Conservation (phyloP, 2,797 vertebrate species). For the Pelobates cultripes region DNA sequence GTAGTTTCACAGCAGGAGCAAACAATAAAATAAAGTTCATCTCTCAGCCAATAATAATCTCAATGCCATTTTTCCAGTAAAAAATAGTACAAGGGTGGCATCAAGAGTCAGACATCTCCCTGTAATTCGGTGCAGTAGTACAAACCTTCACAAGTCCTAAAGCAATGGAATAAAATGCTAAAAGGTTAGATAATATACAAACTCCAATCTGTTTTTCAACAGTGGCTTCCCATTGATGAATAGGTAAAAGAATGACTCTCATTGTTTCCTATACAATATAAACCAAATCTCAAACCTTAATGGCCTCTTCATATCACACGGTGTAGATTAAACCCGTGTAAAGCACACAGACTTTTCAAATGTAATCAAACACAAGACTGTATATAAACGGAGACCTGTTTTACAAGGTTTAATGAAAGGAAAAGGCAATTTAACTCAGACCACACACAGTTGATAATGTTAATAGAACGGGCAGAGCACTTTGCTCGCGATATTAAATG, state of each 20-base stretch:
- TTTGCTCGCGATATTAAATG: constrained; percentile 59
- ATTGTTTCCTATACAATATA: constrained; percentile 54
- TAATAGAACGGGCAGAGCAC: constrained; percentile 29
- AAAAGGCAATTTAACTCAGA: constrained; percentile 58
- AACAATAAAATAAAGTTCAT: no score
- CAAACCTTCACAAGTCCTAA: neutral
- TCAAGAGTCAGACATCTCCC: neutral
- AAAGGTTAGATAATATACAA: constrained; percentile 5
- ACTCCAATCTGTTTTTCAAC: neutral
- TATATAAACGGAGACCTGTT: constrained; percentile 59
- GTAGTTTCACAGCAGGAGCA: no score
- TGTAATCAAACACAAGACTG: constrained; percentile 56
- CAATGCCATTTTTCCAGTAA: neutral
- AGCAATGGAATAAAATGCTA: accelerated
- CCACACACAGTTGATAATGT: constrained; percentile 64
- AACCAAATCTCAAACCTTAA: constrained; percentile 58
- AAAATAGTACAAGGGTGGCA: neutral
- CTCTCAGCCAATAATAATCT: neutral
- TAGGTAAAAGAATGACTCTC: constrained; percentile 51
- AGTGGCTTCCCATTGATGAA: constrained; percentile 43
- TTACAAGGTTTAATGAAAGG: constrained; percentile 54
- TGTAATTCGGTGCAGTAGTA: neutral
- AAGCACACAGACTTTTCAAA: constrained; percentile 60
- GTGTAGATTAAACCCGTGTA: constrained; percentile 62
- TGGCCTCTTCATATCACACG: constrained; percentile 58